phyloP scores from a whole-genome alignment of 2,113 vertebrate species.

The Pseudopipra pipra region DNA sequence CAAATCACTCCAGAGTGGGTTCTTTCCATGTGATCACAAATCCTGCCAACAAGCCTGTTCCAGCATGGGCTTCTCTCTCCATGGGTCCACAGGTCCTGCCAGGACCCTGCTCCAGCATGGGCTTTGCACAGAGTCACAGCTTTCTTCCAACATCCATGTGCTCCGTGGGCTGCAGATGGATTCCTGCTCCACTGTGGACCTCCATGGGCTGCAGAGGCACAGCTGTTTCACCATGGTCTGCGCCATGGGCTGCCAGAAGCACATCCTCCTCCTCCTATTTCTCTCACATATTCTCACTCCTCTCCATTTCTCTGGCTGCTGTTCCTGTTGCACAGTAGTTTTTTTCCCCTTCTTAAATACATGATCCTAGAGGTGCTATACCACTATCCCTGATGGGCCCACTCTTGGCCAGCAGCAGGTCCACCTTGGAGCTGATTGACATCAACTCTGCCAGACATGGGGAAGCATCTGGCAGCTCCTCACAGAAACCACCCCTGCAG shows the following conservation, averaged over 20 bases:
- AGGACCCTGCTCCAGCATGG: not conserved
- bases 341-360: not conserved
- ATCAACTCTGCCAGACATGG: fast-evolving
- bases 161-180: not conserved
- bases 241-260: fast-evolving
- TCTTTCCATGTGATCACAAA: not conserved
- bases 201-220: not conserved
- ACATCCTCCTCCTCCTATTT: not conserved
- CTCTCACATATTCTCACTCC: not conserved
- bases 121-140: not conserved
- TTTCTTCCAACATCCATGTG: not conserved
- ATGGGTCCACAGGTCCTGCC: not conserved
- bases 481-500: not conserved
- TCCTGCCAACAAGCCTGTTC: not conserved
- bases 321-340: not conserved
- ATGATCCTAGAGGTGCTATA: not conserved
- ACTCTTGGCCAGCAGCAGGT: not conserved
- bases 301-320: not conserved
- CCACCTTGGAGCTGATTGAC: fast-evolving
- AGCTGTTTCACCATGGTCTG: not conserved
- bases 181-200: too few relatives aligned
- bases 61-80: not conserved
- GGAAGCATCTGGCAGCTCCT: not conserved
- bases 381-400: not conserved
- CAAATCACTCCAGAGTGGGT: not conserved